Percentiles rank a stretch among this genome's conserved stretches.
Evolutionary conservation across 92 coral and sea anemone species (phyloP).

Genomic region (Nematostella vectensis): DNA sequence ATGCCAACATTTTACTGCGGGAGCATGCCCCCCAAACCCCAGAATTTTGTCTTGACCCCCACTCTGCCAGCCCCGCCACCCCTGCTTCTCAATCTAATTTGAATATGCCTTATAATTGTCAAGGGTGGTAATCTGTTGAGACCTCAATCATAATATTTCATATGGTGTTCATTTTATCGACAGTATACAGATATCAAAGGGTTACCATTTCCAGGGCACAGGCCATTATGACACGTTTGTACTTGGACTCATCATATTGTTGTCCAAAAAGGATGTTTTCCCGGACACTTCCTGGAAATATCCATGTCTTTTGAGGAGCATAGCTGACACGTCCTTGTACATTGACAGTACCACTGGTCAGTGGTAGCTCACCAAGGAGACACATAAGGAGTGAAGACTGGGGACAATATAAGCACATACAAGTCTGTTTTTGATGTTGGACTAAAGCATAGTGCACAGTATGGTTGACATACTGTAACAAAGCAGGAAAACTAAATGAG

Average conservation of each 20-base stretch:
- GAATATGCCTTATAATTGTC: too few relatives aligned
- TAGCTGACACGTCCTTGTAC: slow-evolving; percentile 75
- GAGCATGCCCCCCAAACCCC: neutral
- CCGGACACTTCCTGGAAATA: slow-evolving; percentile 80
- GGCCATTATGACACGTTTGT: slow-evolving; percentile 50
- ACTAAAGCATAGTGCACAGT: too few relatives aligned
- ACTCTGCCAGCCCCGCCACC: neutral
- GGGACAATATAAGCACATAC: neutral
- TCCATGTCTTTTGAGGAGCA: slow-evolving; percentile 91
- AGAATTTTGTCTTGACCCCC: neutral
- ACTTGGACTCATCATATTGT: slow-evolving; percentile 51
- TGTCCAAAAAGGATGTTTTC: slow-evolving; percentile 90
- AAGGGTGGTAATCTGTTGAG: too few relatives aligned
- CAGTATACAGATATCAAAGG: too few relatives aligned
- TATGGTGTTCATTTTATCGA: too few relatives aligned
- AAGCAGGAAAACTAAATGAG: neutral
- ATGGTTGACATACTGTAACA: too few relatives aligned
- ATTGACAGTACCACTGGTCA: slow-evolving; percentile 49
- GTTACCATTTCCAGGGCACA: slow-evolving; percentile 89
- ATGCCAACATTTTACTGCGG: too few relatives aligned
- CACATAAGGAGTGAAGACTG: slow-evolving; percentile 83
- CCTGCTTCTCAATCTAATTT: neutral
- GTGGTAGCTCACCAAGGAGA: slow-evolving; percentile 72
- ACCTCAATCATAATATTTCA: too few relatives aligned
- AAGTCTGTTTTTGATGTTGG: too few relatives aligned